These are phyloP conservation scores for Sebastes nivosus DNA, from an alignment of 2,797 vertebrate species.

Conservation along the genomic window DNA sequence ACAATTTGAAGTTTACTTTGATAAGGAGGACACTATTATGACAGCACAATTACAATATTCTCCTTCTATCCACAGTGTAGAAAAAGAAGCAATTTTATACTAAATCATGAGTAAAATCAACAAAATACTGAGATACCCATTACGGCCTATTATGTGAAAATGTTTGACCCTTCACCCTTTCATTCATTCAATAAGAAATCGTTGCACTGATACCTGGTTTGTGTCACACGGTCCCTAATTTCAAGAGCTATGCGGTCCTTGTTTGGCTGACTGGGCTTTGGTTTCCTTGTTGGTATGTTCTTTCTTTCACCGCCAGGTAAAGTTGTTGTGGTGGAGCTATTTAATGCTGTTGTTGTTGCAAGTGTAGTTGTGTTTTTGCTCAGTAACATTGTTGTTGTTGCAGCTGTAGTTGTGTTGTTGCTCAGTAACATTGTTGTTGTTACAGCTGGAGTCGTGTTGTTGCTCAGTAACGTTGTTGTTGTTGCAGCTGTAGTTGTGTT, in stretches of 20 bases:
- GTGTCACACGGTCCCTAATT: background rate
- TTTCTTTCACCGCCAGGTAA: background rate
- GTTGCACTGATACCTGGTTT: constrained; percentile 38
- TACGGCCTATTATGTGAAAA: background rate
- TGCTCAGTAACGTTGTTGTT: background rate
- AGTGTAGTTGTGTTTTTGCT: background rate
- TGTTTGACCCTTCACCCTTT: background rate
- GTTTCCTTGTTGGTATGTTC: background rate
- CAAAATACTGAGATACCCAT: background rate
- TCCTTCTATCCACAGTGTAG: background rate
- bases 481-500: background rate
- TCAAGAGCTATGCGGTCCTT: background rate
- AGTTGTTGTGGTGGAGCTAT: too few relatives aligned
- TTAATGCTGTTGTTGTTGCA: background rate
- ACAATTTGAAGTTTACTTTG: background rate
- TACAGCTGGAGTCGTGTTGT: background rate
- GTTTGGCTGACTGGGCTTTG: background rate
- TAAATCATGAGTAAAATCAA: background rate
- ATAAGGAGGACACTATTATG: background rate
- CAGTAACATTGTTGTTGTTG: background rate
- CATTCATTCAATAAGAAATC: background rate
- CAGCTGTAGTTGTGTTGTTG: background rate
- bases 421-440: background rate
- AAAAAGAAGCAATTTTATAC: background rate
- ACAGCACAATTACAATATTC: background rate